Percentiles rank a stretch among this genome's conserved stretches.
phyloP scores from a whole-genome alignment of 2,113 vertebrate genomes.

The Girardinichthys multiradiatus region DNA sequence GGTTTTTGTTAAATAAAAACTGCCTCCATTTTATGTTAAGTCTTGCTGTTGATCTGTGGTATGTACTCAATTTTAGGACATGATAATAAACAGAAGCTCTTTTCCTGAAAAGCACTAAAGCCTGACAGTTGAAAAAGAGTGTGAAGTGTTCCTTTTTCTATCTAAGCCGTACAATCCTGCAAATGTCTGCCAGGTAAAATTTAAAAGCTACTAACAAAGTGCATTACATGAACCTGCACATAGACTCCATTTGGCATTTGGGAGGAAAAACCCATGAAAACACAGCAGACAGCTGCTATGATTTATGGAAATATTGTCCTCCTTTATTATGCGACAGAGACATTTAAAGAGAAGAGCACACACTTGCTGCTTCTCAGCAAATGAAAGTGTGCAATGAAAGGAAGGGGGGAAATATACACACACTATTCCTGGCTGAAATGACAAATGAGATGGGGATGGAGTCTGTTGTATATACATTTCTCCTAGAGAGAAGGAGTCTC shows the following conservation, averaged over 20 bases:
- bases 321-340: constrained; percentile 50
- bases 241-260: constrained; percentile 9
- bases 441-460: constrained; percentile 62
- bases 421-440: constrained; percentile 60
- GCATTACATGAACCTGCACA: constrained; percentile 5
- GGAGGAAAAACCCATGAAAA: constrained; percentile 5
- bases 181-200: constrained; percentile 3
- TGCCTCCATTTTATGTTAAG: no score
- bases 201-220: constrained; percentile 2
- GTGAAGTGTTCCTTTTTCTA: not conserved
- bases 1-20: no score
- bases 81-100: no score
- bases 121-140: not conserved
- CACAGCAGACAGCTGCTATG: constrained; percentile 19
- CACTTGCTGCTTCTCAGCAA: constrained; percentile 52
- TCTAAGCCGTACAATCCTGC: not conserved
- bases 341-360: constrained; percentile 54
- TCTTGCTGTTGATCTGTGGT: no score
- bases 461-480: constrained; percentile 68
- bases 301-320: constrained; percentile 65
- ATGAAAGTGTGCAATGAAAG: constrained; percentile 60
- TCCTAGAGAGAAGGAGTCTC: constrained; percentile 45
- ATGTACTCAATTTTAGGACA: no score
- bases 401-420: constrained; percentile 50
- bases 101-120: not conserved